Conservation (phyloP, 2,888 invertebrate species). For the Clepsis dumicolana region DNA sequence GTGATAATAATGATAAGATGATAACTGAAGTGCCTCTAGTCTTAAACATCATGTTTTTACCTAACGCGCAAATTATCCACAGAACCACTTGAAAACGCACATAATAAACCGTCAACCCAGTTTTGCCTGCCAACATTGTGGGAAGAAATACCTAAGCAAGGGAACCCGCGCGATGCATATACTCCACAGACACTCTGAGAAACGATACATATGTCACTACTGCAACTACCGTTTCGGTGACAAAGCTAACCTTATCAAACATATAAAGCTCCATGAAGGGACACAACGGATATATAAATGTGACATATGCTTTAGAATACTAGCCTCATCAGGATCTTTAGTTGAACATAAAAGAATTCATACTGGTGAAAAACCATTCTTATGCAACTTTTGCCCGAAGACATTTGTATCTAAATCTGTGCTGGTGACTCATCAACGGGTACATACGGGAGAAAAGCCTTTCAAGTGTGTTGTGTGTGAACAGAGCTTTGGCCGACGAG, state of each 20-base stretch:
- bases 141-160: constrained; percentile 75
- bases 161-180: constrained; percentile 66
- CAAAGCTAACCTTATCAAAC: constrained; percentile 73
- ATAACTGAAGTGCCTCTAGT: no score
- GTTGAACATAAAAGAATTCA: constrained; percentile 73
- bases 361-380: constrained; percentile 77
- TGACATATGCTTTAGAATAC: constrained; percentile 63
- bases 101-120: constrained; percentile 68
- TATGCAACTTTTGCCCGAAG: constrained; percentile 70
- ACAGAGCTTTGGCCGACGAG: constrained; percentile 75
- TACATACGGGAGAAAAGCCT: constrained; percentile 78
- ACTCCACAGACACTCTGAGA: constrained; percentile 65
- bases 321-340: constrained; percentile 60
- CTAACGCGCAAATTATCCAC: background rate
- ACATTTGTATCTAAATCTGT: constrained; percentile 71
- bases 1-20: no score
- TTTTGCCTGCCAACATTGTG: constrained; percentile 75
- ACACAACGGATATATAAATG: constrained; percentile 68
- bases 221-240: constrained; percentile 75
- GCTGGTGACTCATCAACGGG: constrained; percentile 71
- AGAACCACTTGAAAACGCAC: constrained; percentile 72
- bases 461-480: constrained; percentile 73
- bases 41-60: no score
- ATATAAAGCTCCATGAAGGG: constrained; percentile 74
- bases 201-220: constrained; percentile 70